A percentile compares a stretch with the other conserved stretches of the same genome.
Conservation (phyloP, 37 sponge, comb jelly and placozoan species). For the Spongilla lacustris region DNA sequence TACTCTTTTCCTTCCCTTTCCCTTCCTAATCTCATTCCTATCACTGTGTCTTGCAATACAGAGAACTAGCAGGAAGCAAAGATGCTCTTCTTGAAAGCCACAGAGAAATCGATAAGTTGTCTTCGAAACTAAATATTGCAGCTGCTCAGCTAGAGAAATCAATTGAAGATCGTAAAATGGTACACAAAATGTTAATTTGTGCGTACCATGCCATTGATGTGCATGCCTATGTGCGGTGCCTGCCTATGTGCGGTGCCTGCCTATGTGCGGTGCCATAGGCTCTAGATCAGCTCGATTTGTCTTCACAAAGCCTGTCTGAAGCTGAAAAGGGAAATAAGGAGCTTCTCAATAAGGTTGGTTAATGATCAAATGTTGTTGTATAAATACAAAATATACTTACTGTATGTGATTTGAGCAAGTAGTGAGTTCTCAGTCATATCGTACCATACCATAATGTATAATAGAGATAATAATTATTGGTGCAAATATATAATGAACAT, state of each 20-base stretch:
- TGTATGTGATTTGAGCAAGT: no score
- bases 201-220: no score
- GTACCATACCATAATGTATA: no score
- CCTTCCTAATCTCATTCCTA: no score
- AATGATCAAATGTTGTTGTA: neutral
- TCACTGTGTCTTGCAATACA: no score
- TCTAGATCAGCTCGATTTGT: constrained; percentile 11
- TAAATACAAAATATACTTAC: neutral
- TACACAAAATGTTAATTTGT: neutral
- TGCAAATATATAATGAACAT: no score
- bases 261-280: no score
- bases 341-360: neutral
- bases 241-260: no score
- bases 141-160: neutral
- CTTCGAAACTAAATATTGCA: neutral
- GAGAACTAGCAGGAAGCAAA: neutral
- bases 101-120: neutral
- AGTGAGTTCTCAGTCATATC: no score
- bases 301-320: constrained; percentile 4
- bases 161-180: neutral
- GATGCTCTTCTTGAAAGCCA: neutral
- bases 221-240: no score
- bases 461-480: no score
- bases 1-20: neutral
- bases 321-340: constrained; percentile 17